phyloP scores from a whole-genome alignment of 2,888 invertebrate genomes.

The Ectemnius lituratus region DNA sequence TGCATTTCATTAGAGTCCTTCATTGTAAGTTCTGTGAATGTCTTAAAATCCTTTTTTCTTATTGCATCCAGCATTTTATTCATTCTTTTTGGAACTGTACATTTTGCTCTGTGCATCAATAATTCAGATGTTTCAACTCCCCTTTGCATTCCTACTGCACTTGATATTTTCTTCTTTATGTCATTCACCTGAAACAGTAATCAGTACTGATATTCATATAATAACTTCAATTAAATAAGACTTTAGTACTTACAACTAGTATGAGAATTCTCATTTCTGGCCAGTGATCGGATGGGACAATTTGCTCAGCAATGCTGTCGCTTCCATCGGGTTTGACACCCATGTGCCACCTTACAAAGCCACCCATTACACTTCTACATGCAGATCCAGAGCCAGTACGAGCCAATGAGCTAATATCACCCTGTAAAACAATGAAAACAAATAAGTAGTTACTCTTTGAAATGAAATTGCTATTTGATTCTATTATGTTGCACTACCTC shows the following conservation, averaged over 20 bases:
- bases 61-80: slow-evolving; percentile 83
- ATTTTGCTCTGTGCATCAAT: slow-evolving; percentile 85
- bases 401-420: slow-evolving; percentile 88
- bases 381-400: slow-evolving; percentile 96
- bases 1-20: slow-evolving; percentile 98
- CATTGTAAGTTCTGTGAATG: slow-evolving; percentile 97
- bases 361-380: slow-evolving; percentile 95
- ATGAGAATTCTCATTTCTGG: slow-evolving; percentile 93
- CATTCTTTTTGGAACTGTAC: slow-evolving; percentile 87
- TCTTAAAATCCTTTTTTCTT: slow-evolving; percentile 84
- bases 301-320: slow-evolving; percentile 88
- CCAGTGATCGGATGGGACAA: slow-evolving; percentile 90
- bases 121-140: slow-evolving; percentile 90
- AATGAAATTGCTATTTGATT: neutral
- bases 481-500: slow-evolving; percentile 75
- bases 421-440: slow-evolving; percentile 70
- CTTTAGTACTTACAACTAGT: slow-evolving; percentile 84
- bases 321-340: slow-evolving; percentile 83
- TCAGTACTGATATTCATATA: neutral
- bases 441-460: neutral
- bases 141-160: slow-evolving; percentile 93
- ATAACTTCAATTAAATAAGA: neutral
- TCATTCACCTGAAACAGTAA: slow-evolving; percentile 80
- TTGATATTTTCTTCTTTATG: slow-evolving; percentile 89
- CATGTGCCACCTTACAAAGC: slow-evolving; percentile 95